Evolutionary conservation across 2,797 vertebrate species (phyloP).

Genomic region (Euthynnus affinis): DNA sequence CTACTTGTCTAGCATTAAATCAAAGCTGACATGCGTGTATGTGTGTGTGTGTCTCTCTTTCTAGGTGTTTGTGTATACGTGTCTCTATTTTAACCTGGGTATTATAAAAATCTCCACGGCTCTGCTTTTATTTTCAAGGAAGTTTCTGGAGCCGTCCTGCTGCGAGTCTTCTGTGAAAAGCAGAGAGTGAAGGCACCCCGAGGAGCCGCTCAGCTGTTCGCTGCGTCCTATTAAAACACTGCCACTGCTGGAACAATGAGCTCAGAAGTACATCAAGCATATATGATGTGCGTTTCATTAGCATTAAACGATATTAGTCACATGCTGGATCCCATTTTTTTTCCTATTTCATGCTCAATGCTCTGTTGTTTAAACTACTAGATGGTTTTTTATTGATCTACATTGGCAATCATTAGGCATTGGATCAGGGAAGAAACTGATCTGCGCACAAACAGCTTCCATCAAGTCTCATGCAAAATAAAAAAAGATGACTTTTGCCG

Average conservation of each 20-base stretch:
- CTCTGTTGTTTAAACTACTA: neutral
- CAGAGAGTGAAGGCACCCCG: constrained; percentile 46
- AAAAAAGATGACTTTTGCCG: neutral
- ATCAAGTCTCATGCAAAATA: neutral
- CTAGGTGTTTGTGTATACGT: neutral
- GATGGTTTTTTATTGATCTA: neutral
- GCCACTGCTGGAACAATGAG: constrained; percentile 11
- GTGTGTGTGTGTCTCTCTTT: neutral
- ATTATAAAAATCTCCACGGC: constrained; percentile 45
- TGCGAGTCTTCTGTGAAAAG: constrained; percentile 46
- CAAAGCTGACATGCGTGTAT: neutral
- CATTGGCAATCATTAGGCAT: neutral
- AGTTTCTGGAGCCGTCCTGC: constrained; percentile 38
- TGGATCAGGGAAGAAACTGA: neutral
- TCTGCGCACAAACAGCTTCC: neutral
- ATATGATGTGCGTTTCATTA: neutral
- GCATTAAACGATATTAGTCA: neutral
- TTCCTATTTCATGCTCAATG: neutral
- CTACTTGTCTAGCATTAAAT: too few relatives aligned
- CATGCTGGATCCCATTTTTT: neutral
- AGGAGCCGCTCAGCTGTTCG: constrained; percentile 60
- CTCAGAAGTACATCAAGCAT: neutral
- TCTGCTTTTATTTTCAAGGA: constrained; percentile 54
- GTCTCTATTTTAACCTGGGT: constrained; percentile 29
- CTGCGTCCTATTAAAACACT: constrained; percentile 39